These are phyloP conservation scores for Habroteleia sp. DNA, from an alignment of 2,888 invertebrate species.

Conservation along the genomic window DNA sequence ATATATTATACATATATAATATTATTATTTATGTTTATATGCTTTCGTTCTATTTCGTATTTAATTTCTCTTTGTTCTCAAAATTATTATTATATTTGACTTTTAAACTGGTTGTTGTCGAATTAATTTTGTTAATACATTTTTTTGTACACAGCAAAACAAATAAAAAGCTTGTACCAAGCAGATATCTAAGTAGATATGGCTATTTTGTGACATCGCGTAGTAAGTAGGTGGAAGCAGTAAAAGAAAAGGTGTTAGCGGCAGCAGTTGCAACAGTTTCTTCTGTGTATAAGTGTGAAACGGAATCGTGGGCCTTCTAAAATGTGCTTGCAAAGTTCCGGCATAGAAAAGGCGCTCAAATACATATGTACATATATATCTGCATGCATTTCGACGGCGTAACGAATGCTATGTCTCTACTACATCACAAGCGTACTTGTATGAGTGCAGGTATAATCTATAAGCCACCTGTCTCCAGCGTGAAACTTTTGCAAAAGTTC, in stretches of 20 bases:
- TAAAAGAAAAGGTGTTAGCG: slow-evolving; percentile 32
- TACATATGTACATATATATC: slow-evolving; percentile 51
- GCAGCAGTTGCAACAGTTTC: slow-evolving; percentile 6
- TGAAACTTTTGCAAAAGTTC: slow-evolving; percentile 51
- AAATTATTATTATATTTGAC: too few relatives aligned
- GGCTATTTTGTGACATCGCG: slow-evolving; percentile 3
- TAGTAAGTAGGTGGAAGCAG: slow-evolving; percentile 3
- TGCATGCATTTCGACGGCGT: slow-evolving; percentile 36
- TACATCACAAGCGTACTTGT: slow-evolving; percentile 18
- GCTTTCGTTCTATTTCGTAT: too few relatives aligned
- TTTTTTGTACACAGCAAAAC: too few relatives aligned
- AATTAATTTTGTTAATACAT: too few relatives aligned
- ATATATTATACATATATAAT: too few relatives aligned
- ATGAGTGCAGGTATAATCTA: slow-evolving; percentile 55
- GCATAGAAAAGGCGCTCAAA: slow-evolving; percentile 39
- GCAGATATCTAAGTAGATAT: too few relatives aligned
- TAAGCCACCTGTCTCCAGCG: slow-evolving; percentile 58
- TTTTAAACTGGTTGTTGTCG: too few relatives aligned
- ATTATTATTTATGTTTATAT: too few relatives aligned
- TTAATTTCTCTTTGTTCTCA: too few relatives aligned
- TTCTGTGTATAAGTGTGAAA: neutral
- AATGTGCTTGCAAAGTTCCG: slow-evolving; percentile 31
- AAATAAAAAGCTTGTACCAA: too few relatives aligned
- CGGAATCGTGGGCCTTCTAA: slow-evolving; percentile 17
- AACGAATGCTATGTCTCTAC: slow-evolving; percentile 46